Evolutionary conservation across 1,140 invertebrate genomes (phyloP).

Genomic region (Colletes latitarsis): DNA sequence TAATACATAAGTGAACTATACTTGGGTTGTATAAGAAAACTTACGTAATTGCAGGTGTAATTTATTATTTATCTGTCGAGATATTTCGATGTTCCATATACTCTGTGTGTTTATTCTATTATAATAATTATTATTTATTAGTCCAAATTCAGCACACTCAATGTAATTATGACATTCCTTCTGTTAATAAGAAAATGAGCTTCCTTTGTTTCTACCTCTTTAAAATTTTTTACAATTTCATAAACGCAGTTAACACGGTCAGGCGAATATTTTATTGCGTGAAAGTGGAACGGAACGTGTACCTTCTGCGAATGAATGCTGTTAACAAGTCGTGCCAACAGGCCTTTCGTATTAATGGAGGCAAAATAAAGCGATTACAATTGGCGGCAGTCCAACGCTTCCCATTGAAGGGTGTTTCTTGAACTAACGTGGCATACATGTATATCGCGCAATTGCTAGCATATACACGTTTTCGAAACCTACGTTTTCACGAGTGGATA

Average conservation of each 20-base stretch:
- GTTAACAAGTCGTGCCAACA: constrained; percentile 4
- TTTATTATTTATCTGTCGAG: no score
- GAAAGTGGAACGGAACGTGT: constrained; percentile 29
- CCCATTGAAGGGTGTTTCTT: constrained; percentile 7
- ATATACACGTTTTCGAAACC: not conserved
- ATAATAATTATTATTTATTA: no score
- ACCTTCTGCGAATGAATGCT: not conserved
- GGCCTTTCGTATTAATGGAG: not conserved
- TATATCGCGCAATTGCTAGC: not conserved
- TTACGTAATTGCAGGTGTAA: no score
- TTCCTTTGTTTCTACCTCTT: no score
- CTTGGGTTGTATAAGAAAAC: no score
- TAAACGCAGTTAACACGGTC: constrained; percentile 8
- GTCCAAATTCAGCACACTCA: no score
- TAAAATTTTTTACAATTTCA: not conserved
- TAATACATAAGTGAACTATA: no score
- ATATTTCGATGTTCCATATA: no score
- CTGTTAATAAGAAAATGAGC: not conserved
- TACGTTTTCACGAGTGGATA: not conserved
- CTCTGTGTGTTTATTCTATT: no score
- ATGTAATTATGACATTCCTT: no score
- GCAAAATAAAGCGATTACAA: constrained; percentile 25
- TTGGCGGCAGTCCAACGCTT: constrained; percentile 17
- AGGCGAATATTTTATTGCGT: not conserved
- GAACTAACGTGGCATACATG: not conserved